Evolutionary conservation across 2,888 invertebrate genomes (phyloP).

Genomic region (Scaptomyza cyrtandrae): DNA sequence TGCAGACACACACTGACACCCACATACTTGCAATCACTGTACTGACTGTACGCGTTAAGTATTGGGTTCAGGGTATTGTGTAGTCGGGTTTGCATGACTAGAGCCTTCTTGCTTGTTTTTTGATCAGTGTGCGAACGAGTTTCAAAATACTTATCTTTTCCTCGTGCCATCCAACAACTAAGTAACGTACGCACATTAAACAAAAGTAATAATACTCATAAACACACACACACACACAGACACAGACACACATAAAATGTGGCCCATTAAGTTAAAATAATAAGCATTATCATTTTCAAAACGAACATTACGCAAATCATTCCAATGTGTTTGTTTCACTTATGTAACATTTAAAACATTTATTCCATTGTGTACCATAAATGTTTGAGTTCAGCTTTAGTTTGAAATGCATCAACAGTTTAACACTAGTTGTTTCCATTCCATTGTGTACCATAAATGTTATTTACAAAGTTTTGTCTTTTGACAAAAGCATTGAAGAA

Average conservation of each 20-base stretch:
- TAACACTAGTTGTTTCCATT: not conserved
- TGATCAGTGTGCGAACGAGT: conserved; percentile 50
- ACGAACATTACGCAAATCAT: conserved; percentile 41
- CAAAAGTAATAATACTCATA: conserved; percentile 36
- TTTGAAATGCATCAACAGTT: no score
- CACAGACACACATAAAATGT: conserved; percentile 5
- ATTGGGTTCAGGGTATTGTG: no score
- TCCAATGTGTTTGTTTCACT: conserved; percentile 14
- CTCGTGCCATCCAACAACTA: conserved; percentile 24
- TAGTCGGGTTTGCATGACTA: no score
- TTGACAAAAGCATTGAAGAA: no score
- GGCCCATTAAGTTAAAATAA: conserved; percentile 23
- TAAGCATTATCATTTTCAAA: conserved; percentile 19
- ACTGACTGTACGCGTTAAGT: no score
- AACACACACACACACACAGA: conserved; percentile 31
- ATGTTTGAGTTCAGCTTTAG: not conserved
- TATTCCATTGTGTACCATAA: conserved; percentile 9
- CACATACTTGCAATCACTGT: no score
- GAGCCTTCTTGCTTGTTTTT: conserved; percentile 17
- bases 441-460: conserved; percentile 9
- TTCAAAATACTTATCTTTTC: conserved; percentile 41
- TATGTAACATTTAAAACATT: no score
- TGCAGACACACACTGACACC: no score
- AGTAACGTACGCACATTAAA: conserved; percentile 55
- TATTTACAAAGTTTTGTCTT: no score